Base-by-base conservation (phyloP, 2,797 vertebrate genomes). In the Takifugu ocellatus region DNA sequence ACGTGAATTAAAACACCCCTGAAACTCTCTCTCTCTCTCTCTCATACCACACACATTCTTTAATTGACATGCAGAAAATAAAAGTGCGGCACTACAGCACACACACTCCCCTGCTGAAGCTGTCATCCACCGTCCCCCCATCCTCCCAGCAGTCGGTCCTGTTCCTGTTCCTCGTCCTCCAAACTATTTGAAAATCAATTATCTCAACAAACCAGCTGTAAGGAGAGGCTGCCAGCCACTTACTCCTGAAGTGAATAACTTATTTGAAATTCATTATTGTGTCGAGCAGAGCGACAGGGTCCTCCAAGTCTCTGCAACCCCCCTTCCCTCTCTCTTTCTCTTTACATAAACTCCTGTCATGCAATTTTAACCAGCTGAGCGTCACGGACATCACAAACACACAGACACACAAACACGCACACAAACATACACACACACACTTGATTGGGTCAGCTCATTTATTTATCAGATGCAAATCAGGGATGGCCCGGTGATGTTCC, bases 111-210 rank as follows among this genome's bases (percentile, higher is more conserved):
- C 84, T 0, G 73, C 82, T 78, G 79, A 61, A 81, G 84, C 89
- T 89, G 88, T 89, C 90, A 87, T 87, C 86, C 86, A 2, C 24
- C 31, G 5, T 11, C 39, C 14, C 42, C 26, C 8, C 14, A 26
- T 8, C 43, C 9, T 0, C 43, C 66, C 45, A 17, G 54, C 52
- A 51, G 44, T 61, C 58, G 15, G n/a, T 33, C 45, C 57, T 78
- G 79, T 86, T 91, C 86, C 89, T 82, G 84, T 88, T 78, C 81
- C 85, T 84, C 87, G 75, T 94, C 92, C 94, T 94, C 91, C 90
- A 89, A 94, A 94, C 92, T 93, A 93, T 93, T 93, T 90, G 91
- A 92, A 94, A 97, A 95, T 96, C 95, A 95, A 94, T 95, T 95
- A 95, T 94, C 93, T 95, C 92, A 87, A 88, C 92, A 93, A 94